Evolutionary conservation across 2,113 vertebrate genomes (phyloP).

Genomic region (Psephotus haematonotus): DNA sequence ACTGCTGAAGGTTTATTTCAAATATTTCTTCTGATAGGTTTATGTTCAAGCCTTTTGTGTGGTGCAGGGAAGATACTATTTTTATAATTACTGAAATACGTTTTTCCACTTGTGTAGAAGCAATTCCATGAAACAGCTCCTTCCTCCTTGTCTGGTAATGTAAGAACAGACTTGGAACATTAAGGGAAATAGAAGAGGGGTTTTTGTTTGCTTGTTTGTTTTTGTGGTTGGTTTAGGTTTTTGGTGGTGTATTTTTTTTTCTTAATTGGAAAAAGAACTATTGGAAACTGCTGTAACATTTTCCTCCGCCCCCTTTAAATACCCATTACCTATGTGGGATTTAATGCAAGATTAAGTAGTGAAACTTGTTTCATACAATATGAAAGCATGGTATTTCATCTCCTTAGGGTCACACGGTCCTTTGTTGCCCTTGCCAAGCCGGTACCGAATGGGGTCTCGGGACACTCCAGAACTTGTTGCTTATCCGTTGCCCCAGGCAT

Average conservation of each 20-base stretch:
- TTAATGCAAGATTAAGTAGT: background rate
- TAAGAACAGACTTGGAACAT: background rate
- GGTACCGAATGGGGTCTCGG: slow-evolving; percentile 88
- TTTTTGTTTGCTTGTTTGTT: background rate
- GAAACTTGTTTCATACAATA: background rate
- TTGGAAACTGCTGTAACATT: background rate
- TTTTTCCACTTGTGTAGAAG: background rate
- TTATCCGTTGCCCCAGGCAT: slow-evolving; percentile 91
- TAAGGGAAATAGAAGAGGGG: background rate
- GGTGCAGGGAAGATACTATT: background rate
- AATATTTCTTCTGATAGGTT: background rate
- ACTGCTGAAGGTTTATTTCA: background rate
- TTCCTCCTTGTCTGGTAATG: background rate
- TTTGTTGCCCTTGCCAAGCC: slow-evolving; percentile 89
- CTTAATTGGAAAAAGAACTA: background rate
- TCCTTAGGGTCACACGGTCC: slow-evolving; percentile 87
- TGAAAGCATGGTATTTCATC: background rate
- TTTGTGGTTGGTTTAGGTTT: background rate
- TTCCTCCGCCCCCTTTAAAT: background rate
- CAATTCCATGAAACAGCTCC: background rate
- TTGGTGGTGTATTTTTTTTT: background rate
- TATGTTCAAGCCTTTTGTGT: background rate
- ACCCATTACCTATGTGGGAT: background rate
- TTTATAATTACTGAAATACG: background rate
- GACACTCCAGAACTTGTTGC: slow-evolving; percentile 94